phyloP scores from a whole-genome alignment of 1,140 invertebrate genomes.

The Drosophila pruinosa region DNA sequence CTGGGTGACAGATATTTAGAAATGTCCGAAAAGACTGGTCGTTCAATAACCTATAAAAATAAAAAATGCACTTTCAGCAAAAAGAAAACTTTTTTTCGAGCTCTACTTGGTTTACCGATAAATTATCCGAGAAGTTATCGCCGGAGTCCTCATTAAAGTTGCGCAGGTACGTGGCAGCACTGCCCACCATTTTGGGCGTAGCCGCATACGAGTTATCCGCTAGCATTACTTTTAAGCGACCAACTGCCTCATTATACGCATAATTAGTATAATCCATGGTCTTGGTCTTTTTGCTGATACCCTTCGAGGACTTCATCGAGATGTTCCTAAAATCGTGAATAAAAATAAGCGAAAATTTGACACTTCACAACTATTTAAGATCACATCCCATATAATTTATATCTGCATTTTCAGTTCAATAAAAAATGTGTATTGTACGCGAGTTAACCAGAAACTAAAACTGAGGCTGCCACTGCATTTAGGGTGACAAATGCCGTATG shows the following conservation, averaged over 20 bases:
- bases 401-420: not conserved
- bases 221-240: constrained; percentile 89
- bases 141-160: constrained; percentile 84
- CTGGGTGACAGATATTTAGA: constrained; percentile 81
- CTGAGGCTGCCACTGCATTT: constrained; percentile 39
- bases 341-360: constrained; percentile 3
- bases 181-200: constrained; percentile 80
- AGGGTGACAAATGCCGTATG: constrained; percentile 54
- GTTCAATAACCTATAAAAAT: constrained; percentile 62
- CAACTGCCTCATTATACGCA: constrained; percentile 91
- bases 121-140: constrained; percentile 83
- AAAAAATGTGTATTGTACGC: constrained; percentile 9
- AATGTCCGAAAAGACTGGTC: constrained; percentile 80
- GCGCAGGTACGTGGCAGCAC: constrained; percentile 63
- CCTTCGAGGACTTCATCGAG: constrained; percentile 77
- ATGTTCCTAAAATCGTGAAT: constrained; percentile 64
- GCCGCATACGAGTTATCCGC: constrained; percentile 87
- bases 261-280: constrained; percentile 90
- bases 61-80: not conserved
- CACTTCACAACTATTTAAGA: constrained; percentile 9
- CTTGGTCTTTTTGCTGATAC: constrained; percentile 83
- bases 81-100: not conserved
- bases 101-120: constrained; percentile 56
- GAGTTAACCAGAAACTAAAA: constrained; percentile 33
- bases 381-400: constrained; percentile 53